A percentile compares a stretch with the other conserved stretches of the same genome.
Conservation (phyloP, 2,797 vertebrate genomes). For the Enteromius radiatus region DNA sequence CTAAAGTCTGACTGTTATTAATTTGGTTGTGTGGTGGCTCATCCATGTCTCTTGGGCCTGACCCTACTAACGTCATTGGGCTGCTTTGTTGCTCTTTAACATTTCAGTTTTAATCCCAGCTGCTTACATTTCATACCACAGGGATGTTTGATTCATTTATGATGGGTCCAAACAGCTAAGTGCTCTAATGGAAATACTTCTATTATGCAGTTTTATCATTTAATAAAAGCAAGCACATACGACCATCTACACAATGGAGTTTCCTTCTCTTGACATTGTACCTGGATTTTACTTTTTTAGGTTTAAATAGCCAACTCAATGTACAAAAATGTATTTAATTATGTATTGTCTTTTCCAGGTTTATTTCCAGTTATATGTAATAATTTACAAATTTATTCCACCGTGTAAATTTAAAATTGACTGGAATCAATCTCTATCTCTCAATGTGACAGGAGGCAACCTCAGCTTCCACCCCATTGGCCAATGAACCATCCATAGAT, state of each 20-base stretch:
- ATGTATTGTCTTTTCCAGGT: neutral
- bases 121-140: constrained; percentile 39
- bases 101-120: constrained; percentile 42
- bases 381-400: neutral
- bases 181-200: neutral
- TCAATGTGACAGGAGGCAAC: constrained; percentile 84
- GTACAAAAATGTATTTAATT: neutral
- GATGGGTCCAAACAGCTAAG: neutral
- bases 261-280: neutral
- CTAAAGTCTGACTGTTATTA: neutral
- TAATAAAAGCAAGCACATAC: neutral
- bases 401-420: neutral
- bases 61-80: constrained; percentile 33
- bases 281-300: neutral
- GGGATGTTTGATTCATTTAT: constrained; percentile 26
- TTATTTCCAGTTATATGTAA: neutral
- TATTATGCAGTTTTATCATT: neutral
- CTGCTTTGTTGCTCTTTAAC: constrained; percentile 43
- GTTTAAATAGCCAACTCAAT: neutral
- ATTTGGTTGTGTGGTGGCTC: constrained; percentile 23
- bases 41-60: constrained; percentile 26
- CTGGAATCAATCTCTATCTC: constrained; percentile 48
- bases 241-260: neutral
- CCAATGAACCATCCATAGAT: constrained; percentile 82
- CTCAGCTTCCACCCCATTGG: constrained; percentile 87